Evolutionary conservation across 2,797 vertebrate genomes (phyloP).

Genomic region (Centropyge bicolor): DNA sequence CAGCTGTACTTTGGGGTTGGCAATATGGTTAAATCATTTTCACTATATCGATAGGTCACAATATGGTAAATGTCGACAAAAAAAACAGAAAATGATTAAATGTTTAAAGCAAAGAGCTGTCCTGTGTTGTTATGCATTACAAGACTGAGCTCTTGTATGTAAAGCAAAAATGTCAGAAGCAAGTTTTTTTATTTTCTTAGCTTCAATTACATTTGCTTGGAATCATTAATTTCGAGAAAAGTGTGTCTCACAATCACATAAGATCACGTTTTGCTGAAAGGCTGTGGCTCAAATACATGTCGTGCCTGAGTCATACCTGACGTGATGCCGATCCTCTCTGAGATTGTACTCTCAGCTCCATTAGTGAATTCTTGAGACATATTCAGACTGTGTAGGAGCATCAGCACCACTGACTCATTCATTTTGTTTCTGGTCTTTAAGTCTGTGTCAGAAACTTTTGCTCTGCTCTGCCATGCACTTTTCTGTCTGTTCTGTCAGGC

Average conservation of each 20-base stretch:
- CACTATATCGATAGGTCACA: background rate
- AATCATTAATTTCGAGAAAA: background rate
- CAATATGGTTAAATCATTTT: background rate
- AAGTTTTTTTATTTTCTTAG: background rate
- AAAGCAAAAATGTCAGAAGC: too few species aligned
- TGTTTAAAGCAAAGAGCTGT: background rate
- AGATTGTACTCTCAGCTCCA: background rate
- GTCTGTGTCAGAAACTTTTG: conserved; percentile 7
- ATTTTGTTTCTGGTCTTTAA: conserved; percentile 16
- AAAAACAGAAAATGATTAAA: background rate
- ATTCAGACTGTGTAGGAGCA: background rate
- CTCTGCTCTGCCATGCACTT: background rate
- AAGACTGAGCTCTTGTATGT: background rate
- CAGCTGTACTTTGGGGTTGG: background rate
- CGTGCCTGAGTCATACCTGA: too few species aligned
- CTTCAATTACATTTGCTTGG: background rate
- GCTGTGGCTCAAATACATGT: background rate
- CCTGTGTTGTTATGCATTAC: too few species aligned
- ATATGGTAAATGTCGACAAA: accelerated
- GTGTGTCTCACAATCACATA: background rate
- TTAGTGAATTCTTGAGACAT: background rate
- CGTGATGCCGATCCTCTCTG: background rate
- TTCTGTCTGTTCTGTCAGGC: background rate
- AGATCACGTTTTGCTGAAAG: background rate
- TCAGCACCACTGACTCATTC: background rate